Base-by-base conservation (phyloP, 2,113 vertebrate species). In the Chloroceryle aenea region DNA sequence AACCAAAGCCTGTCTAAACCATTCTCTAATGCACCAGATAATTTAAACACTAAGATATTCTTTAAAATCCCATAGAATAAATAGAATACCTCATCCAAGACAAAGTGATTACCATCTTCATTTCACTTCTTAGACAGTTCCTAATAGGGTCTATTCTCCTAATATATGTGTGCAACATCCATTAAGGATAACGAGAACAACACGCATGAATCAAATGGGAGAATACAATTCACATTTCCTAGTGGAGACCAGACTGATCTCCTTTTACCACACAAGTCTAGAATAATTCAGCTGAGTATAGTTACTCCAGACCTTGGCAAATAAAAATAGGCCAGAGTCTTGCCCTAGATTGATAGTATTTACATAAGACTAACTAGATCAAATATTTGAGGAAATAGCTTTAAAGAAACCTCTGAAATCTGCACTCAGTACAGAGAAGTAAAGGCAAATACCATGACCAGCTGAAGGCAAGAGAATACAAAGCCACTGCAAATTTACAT, bases 21-120 rank as follows among this genome's bases (percentile, higher is more conserved):
- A 67, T 79, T 80, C 67, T 89, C 71, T 94, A 94, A 93, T 74
- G 63, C 63, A 89, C n/a, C 19, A 67, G 93, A 74, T 93, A 85
- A 94, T 94, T 95, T 93, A 94, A 94, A 73, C 48, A 69, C 73
- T 89, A 93, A 89, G 91, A 94, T 80, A 96, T 80, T 45, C 77
- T 89, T 94, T 94, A 74, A 91, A 96, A 95, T 95, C 77, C 50
- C 91, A 80, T 48, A 74, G 75, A 95, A 96, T 83, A 96, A 92
- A 95, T 89, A 93, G 48, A 91, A 73, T 83, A 94, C 29, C 38
- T 95, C 92, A 93, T 59, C 67, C 77, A 95, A 95, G 94, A 94
- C 42, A 82, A 93, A 87, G 76, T 45, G 69, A 89, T 92, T 92
- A 89, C 82, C 48, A 91, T 95, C 95, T 95, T 73, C 86, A 90